phyloP scores from a whole-genome alignment of 2,888 invertebrate species.

The Osmoderma eremita region DNA sequence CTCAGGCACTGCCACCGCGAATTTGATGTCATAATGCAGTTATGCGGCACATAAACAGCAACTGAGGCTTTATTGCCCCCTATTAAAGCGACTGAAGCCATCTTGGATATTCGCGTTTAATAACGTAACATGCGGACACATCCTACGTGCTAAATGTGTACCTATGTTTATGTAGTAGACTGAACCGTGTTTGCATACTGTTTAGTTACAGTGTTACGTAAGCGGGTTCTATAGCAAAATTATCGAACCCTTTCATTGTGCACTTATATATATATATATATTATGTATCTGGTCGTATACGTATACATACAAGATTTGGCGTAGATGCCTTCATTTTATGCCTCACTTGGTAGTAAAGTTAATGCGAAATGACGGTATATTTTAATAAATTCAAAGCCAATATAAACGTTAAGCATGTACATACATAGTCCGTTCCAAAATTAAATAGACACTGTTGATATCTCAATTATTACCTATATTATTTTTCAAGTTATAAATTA shows the following conservation, averaged over 20 bases:
- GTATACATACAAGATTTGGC: background rate
- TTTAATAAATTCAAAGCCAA: constrained; percentile 6
- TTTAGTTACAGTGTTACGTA: constrained; percentile 20
- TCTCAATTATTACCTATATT: no score
- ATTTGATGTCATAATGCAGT: constrained; percentile 58
- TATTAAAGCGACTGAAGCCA: constrained; percentile 49
- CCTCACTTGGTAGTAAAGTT: constrained; percentile 2
- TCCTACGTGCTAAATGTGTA: constrained; percentile 7
- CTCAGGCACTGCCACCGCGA: constrained; percentile 54
- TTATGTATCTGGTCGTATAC: background rate
- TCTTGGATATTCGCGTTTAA: constrained; percentile 48
- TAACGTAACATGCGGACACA: constrained; percentile 45
- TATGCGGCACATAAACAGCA: constrained; percentile 54
- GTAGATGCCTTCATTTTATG: constrained; percentile 8
- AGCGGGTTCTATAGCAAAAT: background rate
- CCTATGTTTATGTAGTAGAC: constrained; percentile 1
- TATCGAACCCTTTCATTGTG: constrained; percentile 4
- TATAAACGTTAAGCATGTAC: no score
- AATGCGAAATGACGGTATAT: constrained; percentile 14
- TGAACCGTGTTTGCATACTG: background rate
- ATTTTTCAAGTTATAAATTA: no score
- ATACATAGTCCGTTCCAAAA: no score
- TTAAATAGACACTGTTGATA: no score
- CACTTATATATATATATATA: background rate
- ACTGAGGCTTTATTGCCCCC: constrained; percentile 50